These are phyloP conservation scores for Microchrysa polita DNA, from an alignment of 2,888 invertebrate genomes.

Conservation along the genomic window DNA sequence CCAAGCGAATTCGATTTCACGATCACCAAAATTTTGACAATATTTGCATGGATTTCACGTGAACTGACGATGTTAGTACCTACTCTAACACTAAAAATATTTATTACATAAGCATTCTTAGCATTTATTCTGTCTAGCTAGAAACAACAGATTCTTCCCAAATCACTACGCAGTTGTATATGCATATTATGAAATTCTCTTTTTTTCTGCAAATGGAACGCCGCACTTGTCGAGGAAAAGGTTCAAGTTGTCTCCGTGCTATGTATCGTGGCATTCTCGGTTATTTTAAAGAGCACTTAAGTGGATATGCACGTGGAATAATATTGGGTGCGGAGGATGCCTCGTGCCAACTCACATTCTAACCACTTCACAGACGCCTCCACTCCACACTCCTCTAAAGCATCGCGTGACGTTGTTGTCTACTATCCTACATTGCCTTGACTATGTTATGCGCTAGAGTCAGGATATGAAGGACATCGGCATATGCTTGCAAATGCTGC, in stretches of 20 bases:
- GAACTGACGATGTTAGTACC: too few relatives aligned
- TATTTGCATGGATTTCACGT: too few relatives aligned
- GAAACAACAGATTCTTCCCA: too few relatives aligned
- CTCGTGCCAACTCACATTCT: not conserved
- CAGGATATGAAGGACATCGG: not conserved
- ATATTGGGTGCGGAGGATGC: not conserved
- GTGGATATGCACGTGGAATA: conserved; percentile 17
- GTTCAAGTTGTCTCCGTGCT: conserved; percentile 19
- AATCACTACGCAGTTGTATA: too few relatives aligned
- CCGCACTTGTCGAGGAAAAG: not conserved
- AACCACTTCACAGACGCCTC: not conserved
- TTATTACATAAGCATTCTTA: too few relatives aligned
- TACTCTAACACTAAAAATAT: too few relatives aligned
- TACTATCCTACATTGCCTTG: not conserved
- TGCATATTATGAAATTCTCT: not conserved
- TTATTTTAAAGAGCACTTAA: conserved; percentile 24
- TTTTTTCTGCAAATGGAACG: not conserved
- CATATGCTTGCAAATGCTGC: not conserved
- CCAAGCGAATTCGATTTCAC: too few relatives aligned
- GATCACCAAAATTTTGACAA: too few relatives aligned
- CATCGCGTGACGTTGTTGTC: not conserved
- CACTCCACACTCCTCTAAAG: not conserved
- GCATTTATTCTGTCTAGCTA: too few relatives aligned
- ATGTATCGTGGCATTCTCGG: conserved; percentile 6
- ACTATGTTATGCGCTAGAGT: not conserved